Percentiles rank a stretch among this genome's conserved stretches.
These are phyloP conservation scores for Ormia ochracea DNA, from an alignment of 2,888 invertebrate species.

Conservation along the genomic window DNA sequence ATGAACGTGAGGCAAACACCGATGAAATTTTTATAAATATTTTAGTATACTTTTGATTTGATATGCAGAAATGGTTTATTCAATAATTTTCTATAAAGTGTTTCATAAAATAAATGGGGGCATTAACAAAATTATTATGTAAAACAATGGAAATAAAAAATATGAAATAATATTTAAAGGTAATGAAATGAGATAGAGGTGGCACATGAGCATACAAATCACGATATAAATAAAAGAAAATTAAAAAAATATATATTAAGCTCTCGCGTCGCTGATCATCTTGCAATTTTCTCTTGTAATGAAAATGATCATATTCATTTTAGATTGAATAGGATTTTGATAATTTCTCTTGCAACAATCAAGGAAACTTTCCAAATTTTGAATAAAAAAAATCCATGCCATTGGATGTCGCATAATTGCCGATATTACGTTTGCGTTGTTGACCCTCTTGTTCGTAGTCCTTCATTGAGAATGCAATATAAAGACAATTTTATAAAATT, in stretches of 20 bases:
- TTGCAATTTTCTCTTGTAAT: not conserved
- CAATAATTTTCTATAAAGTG: not conserved
- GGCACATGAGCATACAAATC: not conserved
- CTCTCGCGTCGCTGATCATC: not conserved
- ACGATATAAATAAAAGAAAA: not conserved
- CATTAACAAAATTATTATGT: not conserved
- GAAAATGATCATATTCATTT: not conserved
- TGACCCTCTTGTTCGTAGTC: constrained; percentile 9
- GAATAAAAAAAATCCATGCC: constrained; percentile 63
- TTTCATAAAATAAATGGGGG: not conserved
- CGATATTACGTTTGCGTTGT: not conserved
- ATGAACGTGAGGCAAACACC: not conserved
- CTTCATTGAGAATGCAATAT: constrained; percentile 1
- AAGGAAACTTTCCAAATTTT: constrained; percentile 65
- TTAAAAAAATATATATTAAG: not conserved
- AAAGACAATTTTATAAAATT: not conserved
- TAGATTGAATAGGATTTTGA: constrained; percentile 7
- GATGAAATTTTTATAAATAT: not conserved
- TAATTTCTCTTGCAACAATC: constrained; percentile 10
- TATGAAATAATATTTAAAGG: not conserved
- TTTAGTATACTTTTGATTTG: not conserved
- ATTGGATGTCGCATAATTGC: constrained; percentile 42
- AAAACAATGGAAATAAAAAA: not conserved
- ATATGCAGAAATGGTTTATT: not conserved
- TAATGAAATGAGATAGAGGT: not conserved